Base-by-base conservation (phyloP, 2,888 invertebrate species). In the Steinernema scapterisci region DNA sequence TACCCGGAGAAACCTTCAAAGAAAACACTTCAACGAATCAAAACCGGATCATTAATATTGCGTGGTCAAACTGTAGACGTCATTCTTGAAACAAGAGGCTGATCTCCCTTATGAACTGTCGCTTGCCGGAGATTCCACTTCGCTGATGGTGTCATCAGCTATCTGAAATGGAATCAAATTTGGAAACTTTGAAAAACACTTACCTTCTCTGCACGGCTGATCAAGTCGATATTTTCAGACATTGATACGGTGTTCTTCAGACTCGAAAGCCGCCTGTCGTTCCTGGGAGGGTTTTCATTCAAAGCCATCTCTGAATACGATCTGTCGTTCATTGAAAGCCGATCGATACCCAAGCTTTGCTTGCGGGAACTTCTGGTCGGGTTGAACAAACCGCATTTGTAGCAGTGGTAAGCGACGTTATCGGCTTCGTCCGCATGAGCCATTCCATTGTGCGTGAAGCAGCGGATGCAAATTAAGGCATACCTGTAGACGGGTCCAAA, bases 391-490 rank as follows among this genome's bases (percentile, higher is more conserved):
- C 31, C 63, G n/a, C 63, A 63, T 13, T 63, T 63, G 19, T 63
- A 63, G 31, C 63, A 63, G 19, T 31, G 63, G 31, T 63, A 63
- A 7, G 63, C 63, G 63, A 63, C 31, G 38, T 63, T 27, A 16
- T 63, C 63, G 25, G 63, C 63, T 13, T 63, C 63, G 3, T 63
- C 63, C 9, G 19, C 19, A 13, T 63, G 63, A 7, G 63, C 27
- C 63, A 63, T 63, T 21, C 63, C 63, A 13, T 63, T 63, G 63
- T 63, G 63, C 13, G 63, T 63, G 27, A n/a, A 38, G 19, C 63
- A 63, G 19, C 63, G 63, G 16, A 16, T 6, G 31, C 63, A 63
- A 13, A 63, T 63, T 7, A 63, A 31, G 5, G 63, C 63, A n/a
- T 31, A 63, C 38, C 63, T 63, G 31, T 6, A 44, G 45, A 44